Conservation (phyloP, 2,888 invertebrate genomes). For the Leptogaster cylindrica region DNA sequence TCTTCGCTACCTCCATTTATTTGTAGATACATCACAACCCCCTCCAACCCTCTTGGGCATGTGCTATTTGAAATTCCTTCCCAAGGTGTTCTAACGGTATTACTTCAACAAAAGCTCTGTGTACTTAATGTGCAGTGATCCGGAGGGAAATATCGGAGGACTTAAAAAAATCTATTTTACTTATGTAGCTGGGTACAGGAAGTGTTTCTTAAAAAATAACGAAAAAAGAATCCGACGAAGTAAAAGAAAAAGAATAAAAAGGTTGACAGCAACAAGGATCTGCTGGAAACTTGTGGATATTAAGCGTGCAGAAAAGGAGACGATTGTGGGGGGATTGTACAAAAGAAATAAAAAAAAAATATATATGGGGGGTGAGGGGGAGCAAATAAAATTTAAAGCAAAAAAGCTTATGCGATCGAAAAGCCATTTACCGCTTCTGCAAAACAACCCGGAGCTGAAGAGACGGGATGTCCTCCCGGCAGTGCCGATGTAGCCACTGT, state of each 20-base stretch:
- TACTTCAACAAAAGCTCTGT: too few species aligned
- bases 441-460: conserved; percentile 50
- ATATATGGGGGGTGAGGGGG: conserved; percentile 11
- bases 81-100: too few species aligned
- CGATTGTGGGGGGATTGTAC: not conserved
- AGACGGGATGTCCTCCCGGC: conserved; percentile 37
- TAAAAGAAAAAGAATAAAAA: not conserved
- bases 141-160: not conserved
- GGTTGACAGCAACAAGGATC: not conserved
- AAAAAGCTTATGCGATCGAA: conserved; percentile 47
- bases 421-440: conserved; percentile 59
- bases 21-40: too few species aligned
- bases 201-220: not conserved
- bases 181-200: not conserved
- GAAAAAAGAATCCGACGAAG: not conserved
- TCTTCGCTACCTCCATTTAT: too few species aligned
- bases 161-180: conserved; percentile 19
- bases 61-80: too few species aligned
- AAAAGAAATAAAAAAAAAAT: not conserved
- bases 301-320: conserved; percentile 5
- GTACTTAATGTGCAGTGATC: conserved; percentile 24
- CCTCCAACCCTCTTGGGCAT: too few species aligned
- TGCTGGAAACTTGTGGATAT: not conserved
- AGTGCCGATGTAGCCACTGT: conserved; percentile 14
- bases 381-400: conserved; percentile 45